phyloP scores from a whole-genome alignment of 2,113 vertebrate genomes.

The Syrmaticus mikado region DNA sequence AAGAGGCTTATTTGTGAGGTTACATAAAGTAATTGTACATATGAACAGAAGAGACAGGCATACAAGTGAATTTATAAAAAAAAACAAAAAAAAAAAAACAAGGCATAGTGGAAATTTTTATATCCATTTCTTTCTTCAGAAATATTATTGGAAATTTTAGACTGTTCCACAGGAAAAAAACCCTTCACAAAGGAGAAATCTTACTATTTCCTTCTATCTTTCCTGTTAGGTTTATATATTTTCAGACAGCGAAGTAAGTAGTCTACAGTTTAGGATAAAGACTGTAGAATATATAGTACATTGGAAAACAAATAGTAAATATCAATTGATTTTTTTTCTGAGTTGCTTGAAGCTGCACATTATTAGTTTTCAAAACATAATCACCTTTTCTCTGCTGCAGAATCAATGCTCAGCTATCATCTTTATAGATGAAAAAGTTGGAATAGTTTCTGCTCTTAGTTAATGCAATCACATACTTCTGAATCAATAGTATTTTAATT shows the following conservation, averaged over 20 bases:
- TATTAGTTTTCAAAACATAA: slow-evolving; percentile 8
- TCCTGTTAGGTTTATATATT: background rate
- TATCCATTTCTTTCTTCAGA: background rate
- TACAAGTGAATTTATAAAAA: background rate
- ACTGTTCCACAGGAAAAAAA: background rate
- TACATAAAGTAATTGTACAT: background rate
- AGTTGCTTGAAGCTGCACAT: background rate
- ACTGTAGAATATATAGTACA: background rate
- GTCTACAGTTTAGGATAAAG: background rate
- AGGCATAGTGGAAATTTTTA: background rate
- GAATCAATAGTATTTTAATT: slow-evolving; percentile 25
- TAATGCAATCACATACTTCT: background rate
- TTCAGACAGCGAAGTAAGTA: background rate
- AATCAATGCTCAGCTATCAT: background rate
- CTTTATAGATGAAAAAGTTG: background rate
- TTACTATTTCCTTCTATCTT: background rate
- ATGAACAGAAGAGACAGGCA: background rate
- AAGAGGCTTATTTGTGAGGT: background rate
- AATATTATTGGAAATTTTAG: background rate
- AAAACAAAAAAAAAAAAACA: background rate
- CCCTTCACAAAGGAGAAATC: background rate
- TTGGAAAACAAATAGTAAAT: slow-evolving; percentile 31
- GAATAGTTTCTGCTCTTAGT: background rate
- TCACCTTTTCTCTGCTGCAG: slow-evolving; percentile 1
- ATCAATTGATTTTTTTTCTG: background rate